Conservation (phyloP, 2,797 vertebrate species). For the Neosilurus hyrtlii region DNA sequence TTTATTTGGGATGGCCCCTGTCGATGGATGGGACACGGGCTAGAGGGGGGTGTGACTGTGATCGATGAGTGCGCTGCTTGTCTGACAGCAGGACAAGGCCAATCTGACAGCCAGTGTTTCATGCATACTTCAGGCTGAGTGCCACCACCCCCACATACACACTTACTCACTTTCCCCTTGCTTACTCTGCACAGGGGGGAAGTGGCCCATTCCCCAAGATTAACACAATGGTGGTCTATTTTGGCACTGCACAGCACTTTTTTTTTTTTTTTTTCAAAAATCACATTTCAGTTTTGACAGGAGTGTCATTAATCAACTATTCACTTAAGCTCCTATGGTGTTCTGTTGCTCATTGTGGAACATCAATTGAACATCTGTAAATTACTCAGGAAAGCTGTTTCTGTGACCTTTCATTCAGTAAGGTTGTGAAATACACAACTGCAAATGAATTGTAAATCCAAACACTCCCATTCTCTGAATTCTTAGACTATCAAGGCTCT, state of each 20-base stretch:
- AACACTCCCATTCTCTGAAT: slow-evolving; percentile 29
- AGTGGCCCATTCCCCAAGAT: slow-evolving; percentile 46
- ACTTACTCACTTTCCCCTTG: neutral
- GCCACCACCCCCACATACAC: neutral
- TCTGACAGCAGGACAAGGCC: slow-evolving; percentile 66
- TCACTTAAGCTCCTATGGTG: slow-evolving; percentile 35
- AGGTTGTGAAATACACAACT: slow-evolving; percentile 17
- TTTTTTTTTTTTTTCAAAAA: slow-evolving; percentile 36
- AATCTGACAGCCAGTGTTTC: slow-evolving; percentile 62
- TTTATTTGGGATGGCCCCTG: slow-evolving; percentile 67
- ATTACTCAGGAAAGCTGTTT: slow-evolving; percentile 22
- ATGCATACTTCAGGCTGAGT: slow-evolving; percentile 44
- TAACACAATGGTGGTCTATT: slow-evolving; percentile 53
- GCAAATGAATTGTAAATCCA: slow-evolving; percentile 22
- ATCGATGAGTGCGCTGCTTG: slow-evolving; percentile 69
- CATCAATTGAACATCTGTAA: slow-evolving; percentile 31
- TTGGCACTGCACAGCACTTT: slow-evolving; percentile 4
- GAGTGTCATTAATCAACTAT: slow-evolving; percentile 49
- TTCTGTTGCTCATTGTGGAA: slow-evolving; percentile 39
- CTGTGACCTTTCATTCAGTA: slow-evolving; percentile 24
- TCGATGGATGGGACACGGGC: slow-evolving; percentile 60
- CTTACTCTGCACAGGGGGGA: slow-evolving; percentile 34
- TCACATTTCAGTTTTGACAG: slow-evolving; percentile 56
- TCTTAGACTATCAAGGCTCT: slow-evolving; percentile 16
- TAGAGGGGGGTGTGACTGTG: slow-evolving; percentile 66